Percentiles rank a stretch among this genome's conserved stretches.
phyloP scores from a whole-genome alignment of 2,113 vertebrate species.

The Noturus placidus region DNA sequence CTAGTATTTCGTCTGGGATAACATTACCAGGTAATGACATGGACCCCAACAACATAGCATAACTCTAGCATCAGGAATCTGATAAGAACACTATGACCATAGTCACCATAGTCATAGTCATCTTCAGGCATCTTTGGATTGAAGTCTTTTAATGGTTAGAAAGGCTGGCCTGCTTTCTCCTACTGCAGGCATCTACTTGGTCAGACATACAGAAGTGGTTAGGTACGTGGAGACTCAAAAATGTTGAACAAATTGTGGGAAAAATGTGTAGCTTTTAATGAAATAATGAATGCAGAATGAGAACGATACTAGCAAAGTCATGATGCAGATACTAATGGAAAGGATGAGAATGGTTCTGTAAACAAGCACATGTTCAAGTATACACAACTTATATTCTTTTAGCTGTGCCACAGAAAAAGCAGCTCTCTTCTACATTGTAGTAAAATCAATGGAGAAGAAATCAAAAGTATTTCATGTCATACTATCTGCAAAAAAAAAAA shows the following conservation, averaged over 20 bases:
- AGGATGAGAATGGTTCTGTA: not conserved
- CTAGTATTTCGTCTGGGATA: not conserved
- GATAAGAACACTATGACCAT: not conserved
- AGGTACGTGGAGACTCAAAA: not conserved
- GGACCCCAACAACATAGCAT: not conserved
- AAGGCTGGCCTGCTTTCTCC: not conserved
- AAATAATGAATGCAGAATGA: constrained; percentile 8
- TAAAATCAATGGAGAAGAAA: not conserved
- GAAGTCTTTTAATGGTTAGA: not conserved
- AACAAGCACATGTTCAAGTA: not conserved
- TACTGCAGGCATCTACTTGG: not conserved
- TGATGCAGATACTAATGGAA: constrained; percentile 8
- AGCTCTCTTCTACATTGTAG: not conserved
- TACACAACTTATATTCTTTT: not conserved
- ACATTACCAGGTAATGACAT: not conserved
- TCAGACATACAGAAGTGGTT: not conserved
- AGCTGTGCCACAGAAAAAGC: not conserved
- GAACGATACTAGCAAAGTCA: not conserved
- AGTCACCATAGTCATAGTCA: too few species aligned
- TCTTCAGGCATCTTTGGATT: not conserved
- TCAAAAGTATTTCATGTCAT: not conserved
- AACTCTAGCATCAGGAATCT: constrained; percentile 4
- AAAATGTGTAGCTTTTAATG: not conserved
- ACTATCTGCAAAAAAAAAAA: not conserved
- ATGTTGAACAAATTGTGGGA: not conserved